Evolutionary conservation across 2,113 vertebrate species (phyloP).

Genomic region (Melanocharis versteri): DNA sequence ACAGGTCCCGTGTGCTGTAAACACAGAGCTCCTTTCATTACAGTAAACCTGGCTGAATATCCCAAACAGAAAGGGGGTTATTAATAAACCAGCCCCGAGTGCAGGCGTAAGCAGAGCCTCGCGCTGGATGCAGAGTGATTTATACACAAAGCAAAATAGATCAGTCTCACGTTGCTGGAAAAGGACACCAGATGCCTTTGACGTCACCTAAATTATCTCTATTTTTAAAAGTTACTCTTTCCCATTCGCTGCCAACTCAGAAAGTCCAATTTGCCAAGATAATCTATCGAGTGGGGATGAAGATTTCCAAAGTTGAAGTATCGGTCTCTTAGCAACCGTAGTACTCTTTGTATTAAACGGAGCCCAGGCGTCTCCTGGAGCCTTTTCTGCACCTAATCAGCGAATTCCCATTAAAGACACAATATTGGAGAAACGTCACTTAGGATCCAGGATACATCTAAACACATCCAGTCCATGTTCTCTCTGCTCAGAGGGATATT

Average conservation of each 20-base stretch:
- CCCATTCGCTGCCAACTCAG: constrained; percentile 57
- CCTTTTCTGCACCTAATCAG: constrained; percentile 41
- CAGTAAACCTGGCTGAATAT: not conserved
- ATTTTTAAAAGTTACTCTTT: constrained; percentile 65
- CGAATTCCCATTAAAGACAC: constrained; percentile 17
- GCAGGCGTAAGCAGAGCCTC: not conserved
- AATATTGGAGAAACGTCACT: not conserved
- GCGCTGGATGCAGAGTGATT: not conserved
- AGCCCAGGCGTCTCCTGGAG: constrained; percentile 8
- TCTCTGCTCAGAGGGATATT: not conserved
- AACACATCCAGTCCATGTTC: not conserved
- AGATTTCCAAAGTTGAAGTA: constrained; percentile 60
- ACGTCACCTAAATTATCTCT: constrained; percentile 55
- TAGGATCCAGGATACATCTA: not conserved
- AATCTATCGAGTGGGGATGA: constrained; percentile 33
- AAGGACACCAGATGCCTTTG: constrained; percentile 64
- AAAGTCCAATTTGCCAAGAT: constrained; percentile 57
- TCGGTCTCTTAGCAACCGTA: constrained; percentile 70
- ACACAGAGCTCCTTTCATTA: not conserved
- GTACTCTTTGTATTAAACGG: constrained; percentile 57
- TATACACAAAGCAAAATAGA: constrained; percentile 51
- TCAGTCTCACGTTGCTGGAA: constrained; percentile 37
- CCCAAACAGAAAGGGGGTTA: not conserved
- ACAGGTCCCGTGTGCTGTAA: not conserved
- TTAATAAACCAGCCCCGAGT: not conserved